Conservation (phyloP, 1,140 invertebrate species). For the Aphaenogaster floridana region DNA sequence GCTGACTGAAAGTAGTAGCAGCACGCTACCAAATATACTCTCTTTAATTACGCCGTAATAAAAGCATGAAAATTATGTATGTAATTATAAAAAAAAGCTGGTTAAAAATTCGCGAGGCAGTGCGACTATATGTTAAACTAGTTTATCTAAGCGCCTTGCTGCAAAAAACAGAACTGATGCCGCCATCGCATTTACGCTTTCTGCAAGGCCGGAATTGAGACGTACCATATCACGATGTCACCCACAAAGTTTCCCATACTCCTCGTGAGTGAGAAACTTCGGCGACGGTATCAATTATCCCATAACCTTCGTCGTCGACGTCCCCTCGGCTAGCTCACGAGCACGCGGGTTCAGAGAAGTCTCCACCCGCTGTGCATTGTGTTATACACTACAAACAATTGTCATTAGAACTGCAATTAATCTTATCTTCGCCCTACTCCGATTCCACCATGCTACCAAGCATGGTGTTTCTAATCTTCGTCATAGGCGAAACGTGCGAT, state of each 20-base stretch:
- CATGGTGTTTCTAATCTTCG: conserved; percentile 1
- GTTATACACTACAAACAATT: neutral
- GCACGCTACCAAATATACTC: conserved; percentile 82
- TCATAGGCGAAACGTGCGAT: neutral
- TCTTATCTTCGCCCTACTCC: conserved; percentile 8
- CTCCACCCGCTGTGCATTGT: conserved; percentile 2
- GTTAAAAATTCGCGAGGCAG: neutral
- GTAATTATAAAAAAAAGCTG: neutral
- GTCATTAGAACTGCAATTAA: neutral
- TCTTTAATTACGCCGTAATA: conserved; percentile 50
- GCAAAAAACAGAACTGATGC: neutral
- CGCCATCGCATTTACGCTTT: neutral
- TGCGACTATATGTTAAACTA: neutral
- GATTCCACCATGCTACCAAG: neutral
- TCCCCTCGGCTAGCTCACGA: neutral
- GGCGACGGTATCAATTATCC: conserved; percentile 44
- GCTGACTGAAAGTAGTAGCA: conserved; percentile 86
- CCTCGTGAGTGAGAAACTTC: conserved; percentile 64
- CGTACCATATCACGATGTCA: conserved; percentile 85
- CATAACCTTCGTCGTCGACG: conserved; percentile 57
- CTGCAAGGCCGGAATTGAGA: conserved; percentile 49
- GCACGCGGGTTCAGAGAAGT: neutral
- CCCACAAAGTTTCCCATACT: conserved; percentile 85
- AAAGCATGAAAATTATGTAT: neutral
- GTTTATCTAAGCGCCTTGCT: neutral